phyloP scores from a whole-genome alignment of 2,113 vertebrate genomes.

The Dipodomys ordii region DNA sequence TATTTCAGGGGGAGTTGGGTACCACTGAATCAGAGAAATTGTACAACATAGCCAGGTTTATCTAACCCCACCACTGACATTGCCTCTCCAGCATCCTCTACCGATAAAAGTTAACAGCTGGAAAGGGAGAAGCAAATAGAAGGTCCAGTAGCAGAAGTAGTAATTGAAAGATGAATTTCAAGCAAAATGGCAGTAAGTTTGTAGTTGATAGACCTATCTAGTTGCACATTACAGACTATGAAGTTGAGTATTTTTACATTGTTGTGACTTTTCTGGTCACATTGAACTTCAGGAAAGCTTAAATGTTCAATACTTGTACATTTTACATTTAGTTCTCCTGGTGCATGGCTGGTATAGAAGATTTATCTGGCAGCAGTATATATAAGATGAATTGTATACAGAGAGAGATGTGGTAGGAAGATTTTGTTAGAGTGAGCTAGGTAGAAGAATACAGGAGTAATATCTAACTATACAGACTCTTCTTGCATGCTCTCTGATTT shows the following conservation, averaged over 20 bases:
- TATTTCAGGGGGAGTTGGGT: not conserved
- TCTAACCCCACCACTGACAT: fast-evolving
- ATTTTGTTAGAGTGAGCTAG: not conserved
- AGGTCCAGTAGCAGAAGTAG: not conserved
- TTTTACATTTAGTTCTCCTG: not conserved
- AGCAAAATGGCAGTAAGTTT: not conserved
- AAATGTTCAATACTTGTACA: not conserved
- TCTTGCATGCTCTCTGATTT: not conserved
- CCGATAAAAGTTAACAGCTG: not conserved
- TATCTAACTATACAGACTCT: not conserved
- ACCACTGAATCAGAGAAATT: not conserved
- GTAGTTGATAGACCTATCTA: not conserved
- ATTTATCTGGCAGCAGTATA: not conserved
- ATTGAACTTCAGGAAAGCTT: not conserved
- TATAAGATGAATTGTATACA: not conserved
- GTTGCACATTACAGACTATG: not conserved
- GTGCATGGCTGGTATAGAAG: not conserved
- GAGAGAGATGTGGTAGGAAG: not conserved
- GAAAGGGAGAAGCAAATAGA: not conserved
- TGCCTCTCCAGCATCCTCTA: not conserved
- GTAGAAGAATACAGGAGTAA: not conserved
- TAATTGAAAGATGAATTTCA: not conserved
- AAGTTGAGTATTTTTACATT: not conserved
- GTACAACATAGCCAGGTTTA: too few species aligned
- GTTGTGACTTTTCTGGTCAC: not conserved